Evolutionary conservation across 2,888 invertebrate genomes (phyloP), one percentile per base, ranked within the genome.

Genomic region (Diadegma fenestrale): DNA sequence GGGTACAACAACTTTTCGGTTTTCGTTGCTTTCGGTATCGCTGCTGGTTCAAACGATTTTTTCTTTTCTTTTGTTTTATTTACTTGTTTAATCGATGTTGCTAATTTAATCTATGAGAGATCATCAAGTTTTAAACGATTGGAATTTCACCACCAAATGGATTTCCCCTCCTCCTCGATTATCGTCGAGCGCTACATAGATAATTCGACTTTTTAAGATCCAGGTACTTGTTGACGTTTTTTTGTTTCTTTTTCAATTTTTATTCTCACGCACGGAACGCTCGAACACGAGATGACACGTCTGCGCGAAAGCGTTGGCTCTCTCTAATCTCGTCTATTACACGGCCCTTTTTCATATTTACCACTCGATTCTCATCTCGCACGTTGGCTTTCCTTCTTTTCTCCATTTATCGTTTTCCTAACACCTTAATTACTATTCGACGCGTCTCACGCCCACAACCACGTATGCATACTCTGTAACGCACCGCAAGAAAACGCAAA

Each of bases 151-250:
- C 43, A 71, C 64, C 30, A 61, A 71, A 68, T 78, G 58, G 30
- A 68, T 33, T 41, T 58, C 30, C 63, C 78, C 58, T 63, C 54
- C 33, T 75, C 79, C 73, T 77, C 71, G 68, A 48, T 48, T 58
- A 66, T 37, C 41, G 73, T 80, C 69, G 80, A 85, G 86, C 45
- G 82, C 81, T 85, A 84, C 30, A 30, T 51, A 80, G 75, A 78
- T 66, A 66, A 85, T 87, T 81, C 81, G 80, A 80, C 79, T 80
- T 71, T 58, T 82, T 73, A 82, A 80, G 78, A 86, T 88, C 87
- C 88, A 86, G 87, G 87, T 86, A 86, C 87, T 87, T 84, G 68
- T 86, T 87, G 86, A 88, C 86, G 76, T 78, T 83, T 76, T 51
- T 33, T 61, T 61, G 43, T 12, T 58, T 54, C 7, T 68, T 68